Base-by-base conservation (phyloP, 1,140 invertebrate species). In the Drosophila bocqueti region DNA sequence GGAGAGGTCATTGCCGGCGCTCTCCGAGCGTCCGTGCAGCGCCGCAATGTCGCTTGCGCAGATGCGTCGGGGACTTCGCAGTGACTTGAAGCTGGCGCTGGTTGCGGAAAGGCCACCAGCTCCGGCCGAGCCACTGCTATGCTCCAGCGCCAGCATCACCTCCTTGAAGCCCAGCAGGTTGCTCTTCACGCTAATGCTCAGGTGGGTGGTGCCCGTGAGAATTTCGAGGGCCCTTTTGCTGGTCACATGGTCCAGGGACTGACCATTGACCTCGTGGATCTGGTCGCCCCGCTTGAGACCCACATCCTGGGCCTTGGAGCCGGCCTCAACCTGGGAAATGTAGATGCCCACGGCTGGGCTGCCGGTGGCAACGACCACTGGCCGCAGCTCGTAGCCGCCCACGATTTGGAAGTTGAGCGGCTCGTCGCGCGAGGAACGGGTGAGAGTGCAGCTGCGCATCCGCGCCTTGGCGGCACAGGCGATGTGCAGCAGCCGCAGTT, bases 251-350 rank as follows among this genome's bases (percentile, higher is more conserved):
- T 98, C 96, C 93, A 99, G 99, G 81, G 96, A 98, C 89, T 99
- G 97, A 21, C 98, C 98, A 93, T 99, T 99, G 0, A 99, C 98
- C 94, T 99, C 98, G 61, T 99, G 94, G 72, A 99, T 97, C 94
- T 99, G 98, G 94, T 99, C 99, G 3, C 99, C 99, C 55, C 98
- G 94, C 93, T 99, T 99, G 18, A 99, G 93, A 1, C 99, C 99
- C n/a, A 98, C 97, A 89, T 99, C 97, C 93, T 98, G 97, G 1
- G 98, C 98, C 93, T 98, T 98, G 4, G 98, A 98, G 62, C 96
- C 96, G 76, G 96, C 96, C 83, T 99, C 98, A 21, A 99, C 96
- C 94, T 98, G 97, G 13, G 97, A 96, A 65, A 99, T 97, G 94
- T 99, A 99, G 65, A 99, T 98, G 16, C 98, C 98, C 8, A 92